Evolutionary conservation across 2,113 vertebrate genomes (phyloP), one percentile per base, ranked within the genome.

Genomic region (Anser brachyrhynchus): DNA sequence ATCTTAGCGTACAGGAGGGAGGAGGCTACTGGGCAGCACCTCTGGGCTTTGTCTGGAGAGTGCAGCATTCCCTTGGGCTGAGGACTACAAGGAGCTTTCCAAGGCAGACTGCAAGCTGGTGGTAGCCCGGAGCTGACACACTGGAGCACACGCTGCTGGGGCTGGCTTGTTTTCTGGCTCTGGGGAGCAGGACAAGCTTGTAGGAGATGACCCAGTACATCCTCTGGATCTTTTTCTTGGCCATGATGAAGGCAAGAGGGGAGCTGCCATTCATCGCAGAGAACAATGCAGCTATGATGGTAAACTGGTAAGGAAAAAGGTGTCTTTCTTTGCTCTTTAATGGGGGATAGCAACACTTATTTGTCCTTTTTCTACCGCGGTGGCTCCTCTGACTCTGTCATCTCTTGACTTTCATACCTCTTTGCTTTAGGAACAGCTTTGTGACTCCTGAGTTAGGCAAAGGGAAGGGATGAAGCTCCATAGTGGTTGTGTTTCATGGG

Each of bases 251-350:
- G 79, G 98, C 96, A 2, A 97, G 96, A 13, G 99, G 98, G 33
- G 99, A 99, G 93, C 97, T 99, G 92, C 99, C 99, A 0, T 98
- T 99, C 97, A 98, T 99, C 67, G 97, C 98, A 3, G 98, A 99
- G 88, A 99, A 99, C 94, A 99, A 99, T 10, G 99, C 99, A 0
- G 99, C 98, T 58, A 98, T 99, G 98, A 95, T 98, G 97, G 99
- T 99, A 88, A 99, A 99, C 98, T 99, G 99, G 99, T 99, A 97
- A 99, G 99, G 97, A 93, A 91, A 78, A 54, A 80, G 18, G 4
- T 11, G 16, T 61, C 67, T 90, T 95, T 90, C 67, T 92, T 95
- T 90, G 84, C 31, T 95, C 20, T 87, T 92, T 81, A 62, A 69
- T 7, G 26, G 43, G 72, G 80, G 58, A 74, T 16, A 35, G 62